These are phyloP conservation scores for Castor canadensis DNA, from an alignment of 2,113 vertebrate genomes.

Conservation along the genomic window DNA sequence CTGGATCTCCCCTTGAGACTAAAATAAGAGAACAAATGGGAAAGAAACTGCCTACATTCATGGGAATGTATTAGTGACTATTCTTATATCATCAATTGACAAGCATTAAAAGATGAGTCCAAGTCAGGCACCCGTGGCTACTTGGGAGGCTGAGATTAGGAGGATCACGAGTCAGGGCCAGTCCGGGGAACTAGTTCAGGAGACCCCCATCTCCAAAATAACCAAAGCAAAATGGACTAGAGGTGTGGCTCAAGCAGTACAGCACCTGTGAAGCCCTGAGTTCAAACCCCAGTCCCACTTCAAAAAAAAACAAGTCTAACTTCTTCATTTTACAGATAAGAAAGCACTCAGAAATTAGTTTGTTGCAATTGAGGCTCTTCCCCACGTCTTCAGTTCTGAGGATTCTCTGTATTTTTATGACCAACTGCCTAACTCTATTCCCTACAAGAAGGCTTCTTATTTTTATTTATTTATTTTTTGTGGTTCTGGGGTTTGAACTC, in stretches of 20 bases:
- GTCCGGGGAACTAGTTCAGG: no score
- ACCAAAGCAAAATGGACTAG: no score
- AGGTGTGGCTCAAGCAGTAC: no score
- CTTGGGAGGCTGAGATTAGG: no score
- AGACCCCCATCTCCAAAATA: no score
- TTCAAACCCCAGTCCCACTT: neutral
- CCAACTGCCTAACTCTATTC: fast-evolving
- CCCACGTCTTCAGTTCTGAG: neutral
- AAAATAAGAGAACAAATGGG: neutral
- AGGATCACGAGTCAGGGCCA: no score
- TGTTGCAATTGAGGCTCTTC: neutral
- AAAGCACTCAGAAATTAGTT: neutral
- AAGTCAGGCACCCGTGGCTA: no score
- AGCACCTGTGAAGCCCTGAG: no score
- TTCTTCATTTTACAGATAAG: neutral
- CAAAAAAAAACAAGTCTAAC: neutral
- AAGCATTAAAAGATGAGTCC: conserved; percentile 21
- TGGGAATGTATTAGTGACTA: neutral
- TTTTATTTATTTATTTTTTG: no score
- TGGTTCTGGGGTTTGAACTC: no score
- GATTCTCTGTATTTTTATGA: neutral
- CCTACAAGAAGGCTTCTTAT: no score
- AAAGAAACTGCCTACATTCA: neutral
- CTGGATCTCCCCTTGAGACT: neutral
- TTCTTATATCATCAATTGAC: neutral